Evolutionary conservation across 1,140 invertebrate genomes (phyloP).

Genomic region (Nomia melanderi): DNA sequence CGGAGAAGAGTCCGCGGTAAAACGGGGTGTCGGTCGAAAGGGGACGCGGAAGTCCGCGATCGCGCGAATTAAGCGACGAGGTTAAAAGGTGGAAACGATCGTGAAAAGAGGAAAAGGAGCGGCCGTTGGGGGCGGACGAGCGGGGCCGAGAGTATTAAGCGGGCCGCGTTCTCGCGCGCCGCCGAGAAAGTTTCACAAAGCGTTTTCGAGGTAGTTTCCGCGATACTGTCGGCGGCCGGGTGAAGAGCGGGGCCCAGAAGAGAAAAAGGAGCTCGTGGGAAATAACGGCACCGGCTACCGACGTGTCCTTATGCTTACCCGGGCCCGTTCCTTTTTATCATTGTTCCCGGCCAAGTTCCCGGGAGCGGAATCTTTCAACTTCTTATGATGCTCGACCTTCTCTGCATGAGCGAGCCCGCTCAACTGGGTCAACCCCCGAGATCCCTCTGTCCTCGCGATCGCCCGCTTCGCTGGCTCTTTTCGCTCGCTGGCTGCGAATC

Average conservation of each 20-base stretch:
- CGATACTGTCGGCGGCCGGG: conserved; percentile 27
- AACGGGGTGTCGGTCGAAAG: neutral
- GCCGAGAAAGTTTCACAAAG: conserved; percentile 36
- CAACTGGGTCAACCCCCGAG: conserved; percentile 22
- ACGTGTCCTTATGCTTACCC: conserved; percentile 48
- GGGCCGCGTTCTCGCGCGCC: conserved; percentile 1
- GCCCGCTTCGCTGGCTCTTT: neutral
- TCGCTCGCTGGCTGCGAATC: neutral
- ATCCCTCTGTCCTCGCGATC: neutral
- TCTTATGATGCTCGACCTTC: conserved; percentile 35
- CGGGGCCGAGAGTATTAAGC: conserved; percentile 9
- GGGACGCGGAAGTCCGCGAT: neutral
- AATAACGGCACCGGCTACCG: conserved; percentile 31
- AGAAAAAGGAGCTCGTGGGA: conserved; percentile 51
- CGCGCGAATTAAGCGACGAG: conserved; percentile 36
- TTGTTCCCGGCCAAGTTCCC: conserved; percentile 41
- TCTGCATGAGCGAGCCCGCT: neutral
- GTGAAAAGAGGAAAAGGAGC: conserved; percentile 19
- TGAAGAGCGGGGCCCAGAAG: neutral
- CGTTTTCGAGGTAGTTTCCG: conserved; percentile 39
- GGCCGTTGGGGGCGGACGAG: neutral
- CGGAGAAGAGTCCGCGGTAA: neutral
- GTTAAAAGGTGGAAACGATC: conserved; percentile 50
- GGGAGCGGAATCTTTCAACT: conserved; percentile 59
- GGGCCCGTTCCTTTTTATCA: conserved; percentile 55